Evolutionary conservation across 2,113 vertebrate species (phyloP).

Genomic region (Dromiciops gliroides): DNA sequence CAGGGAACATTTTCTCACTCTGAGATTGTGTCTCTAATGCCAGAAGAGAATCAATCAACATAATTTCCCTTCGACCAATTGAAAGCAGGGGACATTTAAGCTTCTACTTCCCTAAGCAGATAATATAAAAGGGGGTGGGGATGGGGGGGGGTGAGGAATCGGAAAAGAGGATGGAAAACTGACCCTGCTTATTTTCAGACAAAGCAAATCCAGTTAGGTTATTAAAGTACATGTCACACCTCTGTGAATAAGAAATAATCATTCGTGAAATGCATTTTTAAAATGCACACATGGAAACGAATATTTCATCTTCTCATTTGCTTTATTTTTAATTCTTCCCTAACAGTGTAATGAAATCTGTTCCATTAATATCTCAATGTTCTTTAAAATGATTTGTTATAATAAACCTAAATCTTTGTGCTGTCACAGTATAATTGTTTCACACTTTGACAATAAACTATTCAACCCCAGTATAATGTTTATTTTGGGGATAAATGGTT

Average conservation of each 20-base stretch:
- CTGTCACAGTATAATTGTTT: constrained; percentile 66
- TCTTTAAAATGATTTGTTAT: constrained; percentile 68
- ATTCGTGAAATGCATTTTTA: constrained; percentile 42
- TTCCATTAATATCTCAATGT: constrained; percentile 67
- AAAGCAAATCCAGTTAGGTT: constrained; percentile 28
- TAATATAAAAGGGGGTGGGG: background rate
- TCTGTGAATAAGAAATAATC: constrained; percentile 20
- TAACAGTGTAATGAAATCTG: constrained; percentile 49
- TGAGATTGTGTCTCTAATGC: background rate
- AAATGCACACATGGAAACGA: constrained; percentile 47
- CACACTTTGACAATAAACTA: constrained; percentile 62
- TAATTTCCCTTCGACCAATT: constrained; percentile 18
- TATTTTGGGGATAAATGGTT: constrained; percentile 50
- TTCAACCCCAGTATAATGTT: constrained; percentile 46
- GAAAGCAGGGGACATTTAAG: background rate
- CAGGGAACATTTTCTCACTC: background rate
- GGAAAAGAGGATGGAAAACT: background rate
- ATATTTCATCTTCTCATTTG: constrained; percentile 29
- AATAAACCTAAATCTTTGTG: constrained; percentile 70
- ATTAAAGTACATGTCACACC: background rate
- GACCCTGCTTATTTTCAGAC: background rate
- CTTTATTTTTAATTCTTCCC: constrained; percentile 53
- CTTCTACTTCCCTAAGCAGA: background rate
- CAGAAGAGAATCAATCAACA: background rate
- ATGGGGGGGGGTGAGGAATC: background rate